Conservation (phyloP, 2,797 vertebrate genomes). For the Lacerta viridis region DNA sequence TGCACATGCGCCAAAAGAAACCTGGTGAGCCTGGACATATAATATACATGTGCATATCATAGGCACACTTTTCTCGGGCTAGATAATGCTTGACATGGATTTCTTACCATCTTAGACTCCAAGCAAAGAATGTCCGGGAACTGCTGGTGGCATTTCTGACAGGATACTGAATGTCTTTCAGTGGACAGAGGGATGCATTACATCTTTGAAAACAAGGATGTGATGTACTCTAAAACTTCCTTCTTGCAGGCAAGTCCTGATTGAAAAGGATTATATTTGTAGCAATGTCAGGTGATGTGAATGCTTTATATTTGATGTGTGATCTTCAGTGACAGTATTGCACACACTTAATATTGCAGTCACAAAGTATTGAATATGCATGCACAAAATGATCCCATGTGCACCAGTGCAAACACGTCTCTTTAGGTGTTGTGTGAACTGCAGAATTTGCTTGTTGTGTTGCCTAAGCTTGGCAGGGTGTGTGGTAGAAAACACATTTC, state of each 20-base stretch:
- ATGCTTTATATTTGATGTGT: background rate
- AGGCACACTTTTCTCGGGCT: background rate
- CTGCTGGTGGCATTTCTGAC: background rate
- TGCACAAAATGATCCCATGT: background rate
- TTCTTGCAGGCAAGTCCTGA: background rate
- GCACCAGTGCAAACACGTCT: background rate
- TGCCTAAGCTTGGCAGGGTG: background rate
- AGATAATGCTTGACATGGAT: background rate
- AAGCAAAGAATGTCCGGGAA: background rate
- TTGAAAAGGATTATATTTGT: conserved; percentile 14
- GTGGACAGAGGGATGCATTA: background rate
- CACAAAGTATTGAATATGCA: background rate
- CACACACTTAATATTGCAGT: background rate
- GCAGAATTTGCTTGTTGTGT: background rate
- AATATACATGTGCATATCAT: background rate
- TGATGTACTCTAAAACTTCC: background rate
- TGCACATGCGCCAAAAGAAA: background rate
- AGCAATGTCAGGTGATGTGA: background rate
- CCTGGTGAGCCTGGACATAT: background rate
- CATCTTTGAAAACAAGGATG: background rate
- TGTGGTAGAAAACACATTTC: conserved; percentile 6
- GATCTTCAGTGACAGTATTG: background rate
- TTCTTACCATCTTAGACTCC: background rate
- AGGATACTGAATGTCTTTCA: background rate
- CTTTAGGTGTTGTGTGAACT: conserved; percentile 1